These are phyloP conservation scores for Epirrhoe tristata DNA, from an alignment of 2,888 invertebrate species.

Conservation along the genomic window DNA sequence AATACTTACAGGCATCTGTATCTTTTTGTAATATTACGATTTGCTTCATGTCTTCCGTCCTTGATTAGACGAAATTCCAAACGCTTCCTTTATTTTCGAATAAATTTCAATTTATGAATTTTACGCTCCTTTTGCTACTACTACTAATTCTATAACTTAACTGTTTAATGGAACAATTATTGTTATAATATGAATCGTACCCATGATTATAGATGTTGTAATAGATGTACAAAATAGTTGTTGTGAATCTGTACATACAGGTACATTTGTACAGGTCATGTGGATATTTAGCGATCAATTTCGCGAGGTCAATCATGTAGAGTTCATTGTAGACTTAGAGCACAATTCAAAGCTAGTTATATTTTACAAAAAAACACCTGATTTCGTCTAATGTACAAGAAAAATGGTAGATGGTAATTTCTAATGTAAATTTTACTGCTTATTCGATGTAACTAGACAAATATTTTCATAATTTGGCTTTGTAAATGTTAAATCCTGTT, in stretches of 20 bases:
- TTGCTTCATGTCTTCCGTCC: conserved; percentile 84
- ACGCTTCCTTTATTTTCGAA: conserved; percentile 50
- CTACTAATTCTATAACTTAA: conserved; percentile 46
- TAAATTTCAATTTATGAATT: conserved; percentile 39
- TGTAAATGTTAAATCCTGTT: conserved; percentile 51
- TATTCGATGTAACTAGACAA: conserved; percentile 62
- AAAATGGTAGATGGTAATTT: conserved; percentile 76
- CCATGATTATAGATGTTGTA: conserved; percentile 54
- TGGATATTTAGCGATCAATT: conserved; percentile 85
- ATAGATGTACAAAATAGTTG: conserved; percentile 56
- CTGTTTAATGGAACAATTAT: conserved; percentile 59
- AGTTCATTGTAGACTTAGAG: conserved; percentile 66
- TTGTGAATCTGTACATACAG: conserved; percentile 73
- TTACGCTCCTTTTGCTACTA: conserved; percentile 47
- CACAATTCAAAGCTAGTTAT: conserved; percentile 70
- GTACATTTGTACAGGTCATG: conserved; percentile 80
- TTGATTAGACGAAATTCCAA: conserved; percentile 63
- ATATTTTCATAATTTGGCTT: conserved; percentile 56
- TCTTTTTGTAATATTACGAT: conserved; percentile 61
- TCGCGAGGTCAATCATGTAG: conserved; percentile 71
- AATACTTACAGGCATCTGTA: conserved; percentile 60
- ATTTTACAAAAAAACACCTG: conserved; percentile 57
- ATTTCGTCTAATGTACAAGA: conserved; percentile 72
- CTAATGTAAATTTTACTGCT: conserved; percentile 63
- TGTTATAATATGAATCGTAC: conserved; percentile 45